These are phyloP conservation scores for Aegotheles bennettii DNA, from an alignment of 2,113 vertebrate genomes.

Conservation along the genomic window DNA sequence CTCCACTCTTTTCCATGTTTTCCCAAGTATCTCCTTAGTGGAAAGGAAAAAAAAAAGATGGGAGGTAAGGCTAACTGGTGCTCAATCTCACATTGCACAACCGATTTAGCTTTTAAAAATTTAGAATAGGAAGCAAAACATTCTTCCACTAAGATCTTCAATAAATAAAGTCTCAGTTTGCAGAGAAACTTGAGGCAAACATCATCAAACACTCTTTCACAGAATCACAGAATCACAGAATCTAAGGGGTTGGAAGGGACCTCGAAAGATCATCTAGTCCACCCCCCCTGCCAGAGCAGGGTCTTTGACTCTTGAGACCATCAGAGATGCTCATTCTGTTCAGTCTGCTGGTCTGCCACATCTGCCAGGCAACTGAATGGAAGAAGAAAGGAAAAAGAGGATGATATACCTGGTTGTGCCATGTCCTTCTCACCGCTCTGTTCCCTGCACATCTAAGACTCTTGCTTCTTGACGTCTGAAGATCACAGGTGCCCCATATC, in stretches of 20 bases:
- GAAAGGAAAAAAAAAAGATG: background rate
- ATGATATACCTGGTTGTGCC: background rate
- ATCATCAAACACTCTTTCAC: background rate
- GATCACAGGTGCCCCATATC: background rate
- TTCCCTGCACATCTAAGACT: background rate
- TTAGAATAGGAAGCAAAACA: background rate
- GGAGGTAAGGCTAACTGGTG: background rate
- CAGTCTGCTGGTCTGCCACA: background rate
- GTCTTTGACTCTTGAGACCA: background rate
- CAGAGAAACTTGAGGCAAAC: background rate
- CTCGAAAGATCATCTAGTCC: too few relatives aligned
- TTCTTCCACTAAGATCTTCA: background rate
- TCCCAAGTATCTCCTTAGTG: background rate
- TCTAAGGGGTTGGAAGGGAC: too few relatives aligned
- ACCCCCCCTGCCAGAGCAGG: too few relatives aligned
- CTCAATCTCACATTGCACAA: background rate
- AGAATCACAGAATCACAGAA: too few relatives aligned
- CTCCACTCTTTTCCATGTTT: background rate
- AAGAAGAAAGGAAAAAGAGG: background rate
- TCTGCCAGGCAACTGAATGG: background rate
- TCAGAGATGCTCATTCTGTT: background rate
- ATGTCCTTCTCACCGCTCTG: background rate
- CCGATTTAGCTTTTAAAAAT: background rate
- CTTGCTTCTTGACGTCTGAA: background rate
- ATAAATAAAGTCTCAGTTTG: background rate